Evolutionary conservation across 1,140 invertebrate genomes (phyloP).

Genomic region (Dufourea novaeangliae): DNA sequence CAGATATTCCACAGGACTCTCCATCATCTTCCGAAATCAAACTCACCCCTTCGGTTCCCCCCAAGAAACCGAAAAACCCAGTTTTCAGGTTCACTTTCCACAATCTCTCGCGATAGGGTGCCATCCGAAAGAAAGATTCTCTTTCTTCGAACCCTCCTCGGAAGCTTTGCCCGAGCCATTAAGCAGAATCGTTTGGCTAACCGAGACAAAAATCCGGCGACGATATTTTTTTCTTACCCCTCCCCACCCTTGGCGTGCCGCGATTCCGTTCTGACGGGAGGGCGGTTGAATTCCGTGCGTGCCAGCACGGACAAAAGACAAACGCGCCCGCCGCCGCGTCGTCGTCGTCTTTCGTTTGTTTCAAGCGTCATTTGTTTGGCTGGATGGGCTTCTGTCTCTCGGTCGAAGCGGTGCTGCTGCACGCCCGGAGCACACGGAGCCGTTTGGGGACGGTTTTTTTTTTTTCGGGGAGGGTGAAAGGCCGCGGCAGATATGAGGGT

Average conservation of each 20-base stretch:
- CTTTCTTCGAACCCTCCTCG: slow-evolving; percentile 54
- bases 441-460: slow-evolving; percentile 9
- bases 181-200: slow-evolving; percentile 80
- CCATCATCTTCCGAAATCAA: too few relatives aligned
- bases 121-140: neutral
- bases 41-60: neutral
- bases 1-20: too few relatives aligned
- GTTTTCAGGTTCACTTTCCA: too few relatives aligned
- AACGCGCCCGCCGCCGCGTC: slow-evolving; percentile 62
- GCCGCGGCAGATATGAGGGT: slow-evolving; percentile 73
- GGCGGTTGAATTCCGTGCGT: slow-evolving; percentile 73
- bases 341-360: slow-evolving; percentile 79
- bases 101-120: neutral
- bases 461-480: slow-evolving; percentile 62
- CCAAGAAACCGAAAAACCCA: neutral
- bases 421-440: slow-evolving; percentile 35
- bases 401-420: neutral
- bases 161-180: slow-evolving; percentile 76
- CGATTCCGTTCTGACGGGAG: neutral
- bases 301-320: slow-evolving; percentile 78
- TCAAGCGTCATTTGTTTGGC: slow-evolving; percentile 81
- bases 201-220: slow-evolving; percentile 79
- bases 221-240: slow-evolving; percentile 75
- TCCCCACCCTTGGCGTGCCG: neutral
- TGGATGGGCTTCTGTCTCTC: slow-evolving; percentile 32